Conservation (phyloP, 2,888 invertebrate species). For the Plutella xylostella region DNA sequence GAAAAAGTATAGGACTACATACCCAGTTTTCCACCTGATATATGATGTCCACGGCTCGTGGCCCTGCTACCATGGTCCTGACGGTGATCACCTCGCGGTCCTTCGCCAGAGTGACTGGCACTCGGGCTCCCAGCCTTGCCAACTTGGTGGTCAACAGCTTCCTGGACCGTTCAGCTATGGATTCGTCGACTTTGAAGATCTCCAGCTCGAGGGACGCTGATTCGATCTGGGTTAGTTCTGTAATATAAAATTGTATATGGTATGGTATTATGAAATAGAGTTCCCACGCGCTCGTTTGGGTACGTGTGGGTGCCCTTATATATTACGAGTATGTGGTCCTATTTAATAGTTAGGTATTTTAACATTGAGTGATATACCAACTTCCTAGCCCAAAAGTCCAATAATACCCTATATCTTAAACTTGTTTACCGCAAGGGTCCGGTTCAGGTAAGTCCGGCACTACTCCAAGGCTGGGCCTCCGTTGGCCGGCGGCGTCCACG, state of each 20-base stretch:
- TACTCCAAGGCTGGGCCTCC: slow-evolving; percentile 26
- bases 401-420: too few species aligned
- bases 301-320: too few species aligned
- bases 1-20: slow-evolving; percentile 26
- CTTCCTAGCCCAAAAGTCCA: too few species aligned
- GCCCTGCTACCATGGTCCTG: slow-evolving; percentile 76
- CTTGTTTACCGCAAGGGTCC: slow-evolving; percentile 41
- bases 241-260: neutral
- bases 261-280: neutral
- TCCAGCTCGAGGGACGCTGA: slow-evolving; percentile 81
- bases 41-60: slow-evolving; percentile 81
- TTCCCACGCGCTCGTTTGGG: too few species aligned
- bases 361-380: too few species aligned
- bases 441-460: slow-evolving; percentile 28
- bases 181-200: slow-evolving; percentile 72
- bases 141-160: slow-evolving; percentile 39
- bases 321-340: too few species aligned
- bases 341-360: too few species aligned
- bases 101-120: slow-evolving; percentile 36
- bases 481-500: slow-evolving; percentile 80
- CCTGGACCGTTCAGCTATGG: slow-evolving; percentile 61
- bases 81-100: slow-evolving; percentile 63
- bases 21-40: slow-evolving; percentile 85
- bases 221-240: slow-evolving; percentile 79
- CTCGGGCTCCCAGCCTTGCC: slow-evolving; percentile 38